Base-by-base conservation (phyloP, 2,113 vertebrate genomes). In the Pituophis catenifer region DNA sequence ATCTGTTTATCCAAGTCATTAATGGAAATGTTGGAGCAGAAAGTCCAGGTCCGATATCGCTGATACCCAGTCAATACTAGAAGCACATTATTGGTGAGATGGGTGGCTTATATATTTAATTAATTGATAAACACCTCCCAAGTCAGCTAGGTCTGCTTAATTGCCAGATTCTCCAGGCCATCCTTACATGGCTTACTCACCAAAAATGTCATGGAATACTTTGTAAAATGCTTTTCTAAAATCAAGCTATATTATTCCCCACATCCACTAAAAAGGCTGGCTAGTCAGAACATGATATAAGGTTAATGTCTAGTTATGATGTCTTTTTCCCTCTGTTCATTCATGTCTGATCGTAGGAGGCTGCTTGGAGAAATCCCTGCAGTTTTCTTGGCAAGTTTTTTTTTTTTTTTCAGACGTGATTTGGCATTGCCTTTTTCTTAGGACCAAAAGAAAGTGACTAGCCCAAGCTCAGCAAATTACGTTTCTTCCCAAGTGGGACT, bases 381-480 rank as follows among this genome's bases (percentile, higher is more conserved):
- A 12, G 11, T n/a, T 70, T 70, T 65, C 11, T 70, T 70, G 29
- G 5, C 12, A 70, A n/a, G 62, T 29, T 38, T 38, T 65, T n/a
- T n/a, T n/a, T n/a, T 15, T 6, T 0, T 0, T 10, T 1, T 2
- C 62, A n/a, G 12, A 70, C 12, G 5, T 70, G 4, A n/a, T 70
- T 70, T 70, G 62, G 62, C 26, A n/a, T 70, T 70, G 12, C 11
- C 5, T 70, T n/a, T 70, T 70, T 70, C 29, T 29, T 70, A 13
- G 26, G 29, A n/a, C 11, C 62, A 70, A 65, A n/a, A 65, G 29
- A 70, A 70, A 70, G 26, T 70, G 62, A n/a, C 26, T 0, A 4
- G 29, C 12, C 12, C 62, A 15, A 70, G 62, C 29, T n/a, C 29
- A 62, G 26, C 59, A 29, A 62, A 29, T 3, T 29, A 70, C 29